Conservation (phyloP, 1,140 invertebrate species). For the Drosophila punjabiensis region DNA sequence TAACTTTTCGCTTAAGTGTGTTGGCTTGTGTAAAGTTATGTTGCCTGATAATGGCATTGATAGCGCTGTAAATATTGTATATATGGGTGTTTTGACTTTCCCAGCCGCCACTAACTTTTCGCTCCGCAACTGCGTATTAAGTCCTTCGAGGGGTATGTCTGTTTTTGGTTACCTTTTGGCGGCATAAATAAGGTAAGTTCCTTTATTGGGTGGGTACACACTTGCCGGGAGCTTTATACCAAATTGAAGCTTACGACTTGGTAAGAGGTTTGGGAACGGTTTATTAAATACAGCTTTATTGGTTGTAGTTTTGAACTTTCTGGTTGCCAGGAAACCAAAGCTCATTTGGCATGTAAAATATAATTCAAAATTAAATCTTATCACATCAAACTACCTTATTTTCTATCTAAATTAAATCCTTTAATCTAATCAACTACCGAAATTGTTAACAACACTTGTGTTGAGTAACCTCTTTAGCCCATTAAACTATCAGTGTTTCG, state of each 20-base stretch:
- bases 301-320: constrained; percentile 5
- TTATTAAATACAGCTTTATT: constrained; percentile 7
- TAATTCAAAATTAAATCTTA: too few species aligned
- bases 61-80: constrained; percentile 72
- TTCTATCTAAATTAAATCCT: neutral
- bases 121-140: constrained; percentile 1
- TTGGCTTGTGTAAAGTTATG: constrained; percentile 57
- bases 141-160: neutral
- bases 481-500: constrained; percentile 27
- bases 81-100: constrained; percentile 42
- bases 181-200: constrained; percentile 7
- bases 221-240: constrained; percentile 18
- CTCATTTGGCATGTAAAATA: neutral
- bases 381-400: neutral
- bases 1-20: constrained; percentile 67
- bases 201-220: constrained; percentile 38
- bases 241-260: constrained; percentile 14
- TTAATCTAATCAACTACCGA: neutral
- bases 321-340: neutral
- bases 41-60: constrained; percentile 78
- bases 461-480: neutral
- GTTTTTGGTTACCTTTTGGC: neutral
- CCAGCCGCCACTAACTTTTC: constrained; percentile 11
- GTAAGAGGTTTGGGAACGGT: constrained; percentile 8
- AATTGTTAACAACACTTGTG: neutral